These are phyloP conservation scores for Anguilla megastoma DNA, from an alignment of 2,797 vertebrate genomes.

Conservation along the genomic window DNA sequence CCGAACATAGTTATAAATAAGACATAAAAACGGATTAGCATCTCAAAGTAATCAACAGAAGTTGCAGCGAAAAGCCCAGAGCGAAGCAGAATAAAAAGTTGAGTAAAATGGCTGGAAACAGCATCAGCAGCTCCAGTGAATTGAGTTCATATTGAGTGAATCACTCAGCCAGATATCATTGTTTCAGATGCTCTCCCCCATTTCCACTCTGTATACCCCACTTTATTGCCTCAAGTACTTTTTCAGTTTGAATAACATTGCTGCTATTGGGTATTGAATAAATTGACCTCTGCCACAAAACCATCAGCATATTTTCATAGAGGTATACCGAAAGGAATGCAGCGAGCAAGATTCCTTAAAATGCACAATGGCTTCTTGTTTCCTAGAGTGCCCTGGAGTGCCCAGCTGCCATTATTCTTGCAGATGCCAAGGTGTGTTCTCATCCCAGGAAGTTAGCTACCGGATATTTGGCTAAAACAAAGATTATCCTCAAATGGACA, in stretches of 20 bases:
- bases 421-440: not conserved
- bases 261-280: constrained; percentile 29
- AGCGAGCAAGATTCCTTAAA: not conserved
- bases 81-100: constrained; percentile 38
- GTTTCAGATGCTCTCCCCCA: constrained; percentile 40
- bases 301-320: constrained; percentile 36
- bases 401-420: not conserved
- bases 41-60: constrained; percentile 38
- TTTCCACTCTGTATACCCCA: constrained; percentile 36
- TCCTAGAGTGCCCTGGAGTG: not conserved
- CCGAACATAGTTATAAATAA: constrained; percentile 54
- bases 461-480: constrained; percentile 3
- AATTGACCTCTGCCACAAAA: constrained; percentile 29
- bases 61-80: constrained; percentile 33
- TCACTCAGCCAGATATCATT: constrained; percentile 54
- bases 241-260: constrained; percentile 32
- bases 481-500: constrained; percentile 5
- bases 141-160: constrained; percentile 46
- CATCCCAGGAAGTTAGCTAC: not conserved
- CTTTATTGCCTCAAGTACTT: constrained; percentile 31
- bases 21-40: constrained; percentile 56
- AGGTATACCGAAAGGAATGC: constrained; percentile 19
- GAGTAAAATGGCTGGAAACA: constrained; percentile 50
- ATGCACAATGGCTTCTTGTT: not conserved
- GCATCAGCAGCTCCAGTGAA: constrained; percentile 47